Evolutionary conservation across 1,140 invertebrate genomes (phyloP), one percentile per base, ranked within the genome.

Genomic region (Babylonia areolata): DNA sequence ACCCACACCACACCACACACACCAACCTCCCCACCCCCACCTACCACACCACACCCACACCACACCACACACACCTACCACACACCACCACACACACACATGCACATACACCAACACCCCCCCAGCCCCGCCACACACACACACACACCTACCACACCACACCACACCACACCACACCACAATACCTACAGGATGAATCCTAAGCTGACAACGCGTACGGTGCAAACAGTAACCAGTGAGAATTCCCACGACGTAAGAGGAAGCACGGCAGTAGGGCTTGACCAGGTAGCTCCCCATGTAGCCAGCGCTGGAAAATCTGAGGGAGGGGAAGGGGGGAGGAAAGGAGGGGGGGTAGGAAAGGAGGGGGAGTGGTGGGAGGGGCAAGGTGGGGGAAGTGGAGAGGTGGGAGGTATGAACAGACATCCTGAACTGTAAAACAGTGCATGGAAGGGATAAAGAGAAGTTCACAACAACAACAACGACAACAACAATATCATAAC

Each of bases 41-140:
- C n/a, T n/a, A 9, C 9, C 69, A 71, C 33, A n/a, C 69, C 23
- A 28, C 69, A 11, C 69, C 6, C 23, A n/a, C 33, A 71, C 33
- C 5, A 9, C 9, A 5, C 5, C 23, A 37, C 31, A 75, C 37
- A 75, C 23, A 75, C 73, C 12, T 31, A 75, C 88, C 77, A 78
- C 77, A 78, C 77, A 78, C 77, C 40, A 15, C 9, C 77, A 79
- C 77, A 79, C 77, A 42, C 77, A 42, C 77, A 42, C 77, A 79
- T 39, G 42, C 77, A 42, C 77, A 79, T 39, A 79, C 77, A 79
- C 73, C 17, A 17, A 77, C 73, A 77, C 73, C n/a, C n/a, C n/a
- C n/a, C n/a, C n/a, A n/a, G n/a, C n/a, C n/a, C n/a, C n/a, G n/a
- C n/a, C 37, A 79, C 71, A 46, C 77, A 46, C 40, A 42, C 77